These are phyloP conservation scores for Camelus bactrianus DNA, from an alignment of 2,113 vertebrate species.

Conservation along the genomic window DNA sequence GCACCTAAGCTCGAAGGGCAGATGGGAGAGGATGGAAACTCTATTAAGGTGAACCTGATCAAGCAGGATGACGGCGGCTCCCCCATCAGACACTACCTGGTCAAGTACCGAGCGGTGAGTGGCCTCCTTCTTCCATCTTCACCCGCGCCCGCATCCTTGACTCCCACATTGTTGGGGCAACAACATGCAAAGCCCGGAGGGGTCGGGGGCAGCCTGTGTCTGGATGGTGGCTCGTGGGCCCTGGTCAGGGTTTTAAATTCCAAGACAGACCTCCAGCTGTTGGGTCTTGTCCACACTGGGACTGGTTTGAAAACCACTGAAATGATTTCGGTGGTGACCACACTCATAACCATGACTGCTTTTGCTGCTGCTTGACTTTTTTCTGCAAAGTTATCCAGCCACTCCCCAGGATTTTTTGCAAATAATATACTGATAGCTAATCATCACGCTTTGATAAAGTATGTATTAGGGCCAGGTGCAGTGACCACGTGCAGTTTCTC, in stretches of 20 bases:
- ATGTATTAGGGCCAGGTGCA: not conserved
- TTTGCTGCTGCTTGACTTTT: not conserved
- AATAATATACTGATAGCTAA: not conserved
- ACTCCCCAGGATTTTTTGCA: not conserved
- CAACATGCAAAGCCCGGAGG: not conserved
- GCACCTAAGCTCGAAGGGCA: conserved; percentile 94
- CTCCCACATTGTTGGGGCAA: not conserved
- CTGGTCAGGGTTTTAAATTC: not conserved
- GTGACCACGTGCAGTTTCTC: not conserved
- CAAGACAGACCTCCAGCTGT: not conserved
- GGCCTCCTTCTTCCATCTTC: not conserved
- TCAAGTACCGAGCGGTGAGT: conserved; percentile 97
- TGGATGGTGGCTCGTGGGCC: no score
- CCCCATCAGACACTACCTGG: conserved; percentile 96
- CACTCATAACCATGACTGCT: not conserved
- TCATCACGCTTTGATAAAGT: not conserved
- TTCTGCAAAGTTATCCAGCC: not conserved
- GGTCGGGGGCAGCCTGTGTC: no score
- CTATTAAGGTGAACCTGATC: conserved; percentile 93
- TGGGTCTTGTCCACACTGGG: not conserved
- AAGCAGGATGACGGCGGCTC: conserved; percentile 98
- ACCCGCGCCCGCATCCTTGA: fast-evolving
- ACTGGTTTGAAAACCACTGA: not conserved
- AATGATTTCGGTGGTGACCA: no score
- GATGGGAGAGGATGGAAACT: conserved; percentile 94